Evolutionary conservation across 2,113 vertebrate genomes (phyloP).

Genomic region (Psittacula cyanocephala): DNA sequence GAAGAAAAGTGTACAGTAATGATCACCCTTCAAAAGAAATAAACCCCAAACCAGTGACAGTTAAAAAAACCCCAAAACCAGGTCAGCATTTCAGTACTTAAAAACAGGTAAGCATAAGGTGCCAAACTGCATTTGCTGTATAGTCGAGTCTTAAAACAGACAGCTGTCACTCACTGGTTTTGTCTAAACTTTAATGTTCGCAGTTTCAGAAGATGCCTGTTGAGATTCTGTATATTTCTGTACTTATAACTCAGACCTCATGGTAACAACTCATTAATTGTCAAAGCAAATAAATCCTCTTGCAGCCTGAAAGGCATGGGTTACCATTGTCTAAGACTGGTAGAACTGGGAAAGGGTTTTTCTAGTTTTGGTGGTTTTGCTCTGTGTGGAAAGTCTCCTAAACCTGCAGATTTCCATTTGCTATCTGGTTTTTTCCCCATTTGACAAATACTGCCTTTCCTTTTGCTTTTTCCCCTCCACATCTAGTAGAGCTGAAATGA

Average conservation of each 20-base stretch:
- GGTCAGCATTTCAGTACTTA: background rate
- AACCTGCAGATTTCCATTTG: background rate
- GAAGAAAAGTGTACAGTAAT: background rate
- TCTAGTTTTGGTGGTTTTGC: background rate
- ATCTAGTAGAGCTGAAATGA: background rate
- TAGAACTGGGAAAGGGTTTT: background rate
- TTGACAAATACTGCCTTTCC: background rate
- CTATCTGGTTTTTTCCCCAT: background rate
- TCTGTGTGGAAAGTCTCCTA: background rate
- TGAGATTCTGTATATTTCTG: background rate
- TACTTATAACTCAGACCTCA: background rate
- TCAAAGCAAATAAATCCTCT: background rate
- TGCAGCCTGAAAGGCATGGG: background rate
- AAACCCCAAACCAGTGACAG: no score
- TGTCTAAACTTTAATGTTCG: background rate
- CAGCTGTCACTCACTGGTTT: background rate
- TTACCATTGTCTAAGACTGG: background rate
- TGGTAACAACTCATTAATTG: background rate
- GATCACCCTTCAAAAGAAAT: background rate
- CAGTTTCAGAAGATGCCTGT: background rate
- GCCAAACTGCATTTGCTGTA: background rate
- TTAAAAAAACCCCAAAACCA: background rate
- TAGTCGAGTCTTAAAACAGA: background rate
- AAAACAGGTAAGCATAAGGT: background rate
- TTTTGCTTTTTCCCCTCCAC: background rate